Base-by-base conservation (phyloP, 2,113 vertebrate genomes). In the Rhagologus leucostigma region DNA sequence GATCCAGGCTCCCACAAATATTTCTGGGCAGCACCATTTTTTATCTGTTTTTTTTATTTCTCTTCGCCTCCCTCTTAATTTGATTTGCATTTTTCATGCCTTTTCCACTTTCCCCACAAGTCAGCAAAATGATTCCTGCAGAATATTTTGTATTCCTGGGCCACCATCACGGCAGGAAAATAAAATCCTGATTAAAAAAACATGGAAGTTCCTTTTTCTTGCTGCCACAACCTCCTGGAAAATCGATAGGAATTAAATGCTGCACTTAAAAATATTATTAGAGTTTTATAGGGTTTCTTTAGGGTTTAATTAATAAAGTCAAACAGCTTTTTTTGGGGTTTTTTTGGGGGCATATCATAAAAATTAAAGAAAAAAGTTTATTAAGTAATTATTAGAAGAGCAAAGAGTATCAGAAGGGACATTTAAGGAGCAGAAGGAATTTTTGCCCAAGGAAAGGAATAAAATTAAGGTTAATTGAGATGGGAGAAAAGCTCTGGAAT, bases 191-290 rank as follows among this genome's bases (percentile, higher is more conserved):
- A 91, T 88, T 92, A 90, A 94, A 95, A 94, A 13, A 50, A 57
- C 26, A 37, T 14, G 39, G 68, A 82, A 84, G 29, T 82, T 52
- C 53, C 37, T 89, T 88, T 87, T 87, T 76, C 77, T 96, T 89
- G 49, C 85, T 69, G 70, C 64, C 68, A 73, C 41, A 73, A n/a
- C n/a, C 80, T 46, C n/a, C 55, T 60, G 46, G 73, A 94, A 96
- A 97, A 96, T 96, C 96, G 71, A 96, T 95, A 73, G 84, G 78
- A 90, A 94, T 93, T 93, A 95, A 96, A 79, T 53, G 76, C 12
- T 6, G 49, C 32, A 16, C 96, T 86, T 96, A 96, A 97, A 97
- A 97, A 88, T 90, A 94, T 92, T 91, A 95, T 93, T 73, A 84
- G 49, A 46, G 19, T 90, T 95, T 92, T 93, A 96, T 21, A 21